These are phyloP conservation scores for Diachasmimorpha longicaudata DNA, from an alignment of 1,140 invertebrate species.

Conservation along the genomic window DNA sequence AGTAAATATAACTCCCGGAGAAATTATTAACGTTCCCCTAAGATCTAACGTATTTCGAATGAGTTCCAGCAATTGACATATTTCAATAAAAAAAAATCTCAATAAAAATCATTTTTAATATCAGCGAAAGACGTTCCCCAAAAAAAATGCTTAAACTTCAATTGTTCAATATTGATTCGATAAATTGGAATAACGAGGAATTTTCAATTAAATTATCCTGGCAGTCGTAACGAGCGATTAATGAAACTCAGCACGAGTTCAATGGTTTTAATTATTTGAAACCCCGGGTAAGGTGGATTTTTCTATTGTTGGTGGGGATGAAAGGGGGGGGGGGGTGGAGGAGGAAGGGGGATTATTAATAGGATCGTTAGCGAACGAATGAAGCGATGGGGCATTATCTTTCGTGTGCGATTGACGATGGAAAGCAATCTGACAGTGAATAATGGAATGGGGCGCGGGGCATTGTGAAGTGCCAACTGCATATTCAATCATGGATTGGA, in stretches of 20 bases:
- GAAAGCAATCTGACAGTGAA: slow-evolving; percentile 3
- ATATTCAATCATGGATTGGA: too few relatives aligned
- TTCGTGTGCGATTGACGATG: slow-evolving; percentile 1
- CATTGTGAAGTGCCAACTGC: too few relatives aligned
- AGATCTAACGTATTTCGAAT: too few relatives aligned
- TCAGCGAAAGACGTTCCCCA: too few relatives aligned
- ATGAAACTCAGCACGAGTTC: not conserved
- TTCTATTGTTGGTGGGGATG: not conserved
- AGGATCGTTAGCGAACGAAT: slow-evolving; percentile 15
- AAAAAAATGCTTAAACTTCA: not conserved
- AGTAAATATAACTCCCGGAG: too few relatives aligned
- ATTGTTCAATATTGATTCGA: not conserved
- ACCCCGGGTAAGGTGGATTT: not conserved
- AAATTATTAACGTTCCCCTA: too few relatives aligned
- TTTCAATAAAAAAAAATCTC: not conserved
- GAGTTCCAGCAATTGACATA: too few relatives aligned
- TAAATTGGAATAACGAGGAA: not conserved
- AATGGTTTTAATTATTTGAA: not conserved
- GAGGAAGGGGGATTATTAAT: slow-evolving; percentile 6
- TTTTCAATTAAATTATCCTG: not conserved
- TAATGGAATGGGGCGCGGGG: not conserved
- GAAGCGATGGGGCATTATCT: slow-evolving; percentile 6
- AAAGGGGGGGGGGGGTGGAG: too few relatives aligned
- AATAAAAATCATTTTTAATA: too few relatives aligned
- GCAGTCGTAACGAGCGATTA: not conserved